Conservation (phyloP, 2,797 vertebrate species). For the Enteromius radiatus region DNA sequence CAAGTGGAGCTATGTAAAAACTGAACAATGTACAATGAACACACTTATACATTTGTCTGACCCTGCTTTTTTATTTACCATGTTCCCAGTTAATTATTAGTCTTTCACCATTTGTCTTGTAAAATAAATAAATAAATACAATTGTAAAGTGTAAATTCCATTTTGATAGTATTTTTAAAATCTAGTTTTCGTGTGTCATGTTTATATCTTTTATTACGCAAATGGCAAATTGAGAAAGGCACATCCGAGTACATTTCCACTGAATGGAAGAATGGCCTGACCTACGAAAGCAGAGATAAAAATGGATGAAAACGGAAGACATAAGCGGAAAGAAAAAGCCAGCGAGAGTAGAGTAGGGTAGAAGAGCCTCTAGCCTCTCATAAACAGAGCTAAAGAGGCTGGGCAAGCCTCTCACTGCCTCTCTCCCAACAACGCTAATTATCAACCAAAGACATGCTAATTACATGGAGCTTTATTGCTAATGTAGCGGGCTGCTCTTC, state of each 20-base stretch:
- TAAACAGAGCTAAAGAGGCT: slow-evolving; percentile 82
- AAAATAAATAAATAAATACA: neutral
- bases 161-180: neutral
- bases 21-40: neutral
- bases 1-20: slow-evolving; percentile 14
- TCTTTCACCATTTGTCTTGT: neutral
- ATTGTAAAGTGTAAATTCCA: neutral
- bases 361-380: slow-evolving; percentile 73
- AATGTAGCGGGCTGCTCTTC: slow-evolving; percentile 84
- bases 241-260: neutral
- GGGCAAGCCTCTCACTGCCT: slow-evolving; percentile 75
- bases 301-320: slow-evolving; percentile 41
- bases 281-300: slow-evolving; percentile 46
- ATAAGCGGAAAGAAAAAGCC: slow-evolving; percentile 44
- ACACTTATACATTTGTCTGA: neutral
- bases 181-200: neutral
- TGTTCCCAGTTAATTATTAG: neutral
- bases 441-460: slow-evolving; percentile 90
- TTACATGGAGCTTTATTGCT: slow-evolving; percentile 89
- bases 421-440: slow-evolving; percentile 88
- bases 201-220: neutral
- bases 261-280: slow-evolving; percentile 47
- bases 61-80: neutral
- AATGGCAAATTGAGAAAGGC: neutral
- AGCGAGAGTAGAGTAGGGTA: slow-evolving; percentile 65